Evolutionary conservation across 2,888 invertebrate species (phyloP).

Genomic region (Drosophila prostipennis): DNA sequence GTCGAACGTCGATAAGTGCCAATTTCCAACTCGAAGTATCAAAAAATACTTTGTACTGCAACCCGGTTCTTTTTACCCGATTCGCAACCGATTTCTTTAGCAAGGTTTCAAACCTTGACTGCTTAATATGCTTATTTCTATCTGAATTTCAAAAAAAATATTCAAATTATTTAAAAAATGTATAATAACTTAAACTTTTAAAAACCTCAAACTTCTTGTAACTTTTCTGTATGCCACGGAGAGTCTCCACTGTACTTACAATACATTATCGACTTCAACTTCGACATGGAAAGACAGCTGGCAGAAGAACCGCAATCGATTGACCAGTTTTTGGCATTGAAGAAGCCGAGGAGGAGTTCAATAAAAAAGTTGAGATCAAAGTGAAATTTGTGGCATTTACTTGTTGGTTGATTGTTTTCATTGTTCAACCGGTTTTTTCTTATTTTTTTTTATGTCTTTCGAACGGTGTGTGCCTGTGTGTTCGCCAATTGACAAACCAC

Average conservation of each 20-base stretch:
- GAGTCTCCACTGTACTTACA: conserved; percentile 4
- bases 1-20: background rate
- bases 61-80: background rate
- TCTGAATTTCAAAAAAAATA: too few species aligned
- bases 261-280: background rate
- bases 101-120: background rate
- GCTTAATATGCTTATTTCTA: too few species aligned
- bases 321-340: conserved; percentile 35
- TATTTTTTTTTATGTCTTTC: background rate
- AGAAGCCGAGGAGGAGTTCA: conserved; percentile 21
- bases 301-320: conserved; percentile 26
- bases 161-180: too few species aligned
- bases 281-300: conserved; percentile 9
- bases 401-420: conserved; percentile 13
- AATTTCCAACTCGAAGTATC: background rate
- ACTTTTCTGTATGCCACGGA: background rate
- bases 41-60: background rate
- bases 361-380: conserved; percentile 22
- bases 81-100: background rate
- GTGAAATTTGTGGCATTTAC: conserved; percentile 25
- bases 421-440: conserved; percentile 24
- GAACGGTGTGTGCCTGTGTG: conserved; percentile 1
- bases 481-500: conserved; percentile 30
- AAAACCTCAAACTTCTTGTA: background rate
- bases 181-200: too few species aligned